Evolutionary conservation across 2,797 vertebrate species (phyloP), one percentile per base, ranked within the genome.

Genomic region (Gouania willdenowi): DNA sequence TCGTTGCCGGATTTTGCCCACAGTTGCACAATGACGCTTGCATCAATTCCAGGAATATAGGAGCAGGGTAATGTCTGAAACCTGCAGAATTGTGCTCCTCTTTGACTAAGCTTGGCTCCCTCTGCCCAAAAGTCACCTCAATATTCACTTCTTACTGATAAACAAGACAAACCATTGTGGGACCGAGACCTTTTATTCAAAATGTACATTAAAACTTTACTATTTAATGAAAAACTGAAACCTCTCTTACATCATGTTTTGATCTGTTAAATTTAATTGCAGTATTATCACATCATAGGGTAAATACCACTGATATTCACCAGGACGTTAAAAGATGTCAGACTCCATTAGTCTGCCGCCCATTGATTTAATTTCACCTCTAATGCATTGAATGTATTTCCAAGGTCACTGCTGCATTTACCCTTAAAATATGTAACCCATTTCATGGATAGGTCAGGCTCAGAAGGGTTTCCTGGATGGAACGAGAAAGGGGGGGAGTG

Each of bases 311-410:
- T n/a, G n/a, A n/a, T n/a, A n/a, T n/a, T n/a, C n/a, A n/a, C n/a
- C n/a, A n/a, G n/a, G n/a, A n/a, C n/a, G 76, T 66, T 74, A 77
- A 81, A 66, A 72, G 62, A 65, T 75, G 71, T 81, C 66, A 74
- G 44, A 39, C 56, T 75, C 81, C 62, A 81, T 87, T 81, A 81
- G 65, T 36, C 38, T 4, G 32, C 49, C 67, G 42, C 31, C 49
- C 66, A 75, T 73, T 64, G 51, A 79, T 81, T 72, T 64, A 43
- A 73, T 78, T 57, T 60, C 56, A 66, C 65, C 73, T 61, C 39
- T 24, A 5, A 24, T 35, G 34, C 41, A 59, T 35, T 6, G 26
- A 44, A 40, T 42, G 29, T 44, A 30, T 63, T n/a, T 40, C 37
- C 42, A 62, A 58, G 59, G 66, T 77, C 65, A 77, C 38, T 47